Conservation (phyloP, 1,140 invertebrate genomes). For the Neodiprion lecontei region DNA sequence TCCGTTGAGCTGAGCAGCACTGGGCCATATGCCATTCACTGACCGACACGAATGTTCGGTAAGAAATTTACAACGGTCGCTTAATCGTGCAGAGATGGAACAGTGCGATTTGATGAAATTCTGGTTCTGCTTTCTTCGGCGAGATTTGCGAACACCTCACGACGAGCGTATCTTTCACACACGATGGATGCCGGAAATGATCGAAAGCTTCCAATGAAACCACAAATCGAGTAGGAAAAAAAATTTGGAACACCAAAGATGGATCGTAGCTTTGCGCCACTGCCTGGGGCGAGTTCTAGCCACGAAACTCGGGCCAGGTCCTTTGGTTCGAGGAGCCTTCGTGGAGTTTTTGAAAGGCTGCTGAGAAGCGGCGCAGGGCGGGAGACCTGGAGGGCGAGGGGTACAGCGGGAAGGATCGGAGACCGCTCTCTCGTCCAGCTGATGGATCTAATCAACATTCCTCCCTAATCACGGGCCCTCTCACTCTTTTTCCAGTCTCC, state of each 20-base stretch:
- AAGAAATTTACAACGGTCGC: too few relatives aligned
- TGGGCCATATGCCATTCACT: too few relatives aligned
- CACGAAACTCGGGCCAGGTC: neutral
- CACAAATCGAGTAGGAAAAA: constrained; percentile 8
- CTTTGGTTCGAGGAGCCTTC: neutral
- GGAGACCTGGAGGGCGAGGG: neutral
- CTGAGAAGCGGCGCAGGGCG: constrained; percentile 18
- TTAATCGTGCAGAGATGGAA: too few relatives aligned
- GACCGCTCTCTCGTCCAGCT: constrained; percentile 42
- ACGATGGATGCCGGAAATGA: too few relatives aligned
- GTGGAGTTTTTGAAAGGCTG: constrained; percentile 36
- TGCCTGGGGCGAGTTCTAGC: neutral
- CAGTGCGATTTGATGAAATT: too few relatives aligned
- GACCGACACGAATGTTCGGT: too few relatives aligned
- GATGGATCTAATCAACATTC: constrained; percentile 60
- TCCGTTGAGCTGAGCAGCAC: too few relatives aligned
- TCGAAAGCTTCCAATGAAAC: too few relatives aligned
- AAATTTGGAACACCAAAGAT: constrained; percentile 26
- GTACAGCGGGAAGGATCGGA: constrained; percentile 23
- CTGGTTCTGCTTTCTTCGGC: too few relatives aligned
- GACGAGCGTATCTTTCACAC: too few relatives aligned
- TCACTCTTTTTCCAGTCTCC: constrained; percentile 23
- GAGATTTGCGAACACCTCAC: too few relatives aligned
- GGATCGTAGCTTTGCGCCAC: constrained; percentile 11
- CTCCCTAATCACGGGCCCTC: constrained; percentile 48